These are phyloP conservation scores for Drosophila monieri DNA, from an alignment of 2,888 invertebrate species.

Conservation along the genomic window DNA sequence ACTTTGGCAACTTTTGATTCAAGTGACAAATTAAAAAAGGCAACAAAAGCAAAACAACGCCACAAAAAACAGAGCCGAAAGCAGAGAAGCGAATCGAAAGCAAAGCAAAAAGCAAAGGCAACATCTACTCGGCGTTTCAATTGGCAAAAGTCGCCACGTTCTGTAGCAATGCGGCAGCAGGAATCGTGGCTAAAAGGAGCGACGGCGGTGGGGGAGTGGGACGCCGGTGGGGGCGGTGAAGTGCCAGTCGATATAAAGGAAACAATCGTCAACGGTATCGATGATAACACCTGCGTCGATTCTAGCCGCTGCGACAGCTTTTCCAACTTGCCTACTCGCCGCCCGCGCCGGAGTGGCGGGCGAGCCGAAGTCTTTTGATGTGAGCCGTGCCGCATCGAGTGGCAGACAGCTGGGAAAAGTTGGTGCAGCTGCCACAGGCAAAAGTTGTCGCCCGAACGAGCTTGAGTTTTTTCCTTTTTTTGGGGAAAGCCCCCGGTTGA, in stretches of 20 bases:
- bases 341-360: constrained; percentile 11
- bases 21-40: constrained; percentile 77
- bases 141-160: constrained; percentile 67
- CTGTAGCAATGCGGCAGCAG: constrained; percentile 58
- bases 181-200: neutral
- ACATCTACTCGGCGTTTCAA: constrained; percentile 57
- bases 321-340: constrained; percentile 61
- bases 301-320: constrained; percentile 66
- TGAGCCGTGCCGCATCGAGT: constrained; percentile 71
- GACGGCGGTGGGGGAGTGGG: neutral
- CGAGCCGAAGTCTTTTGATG: constrained; percentile 64
- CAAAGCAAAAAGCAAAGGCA: constrained; percentile 30
- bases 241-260: constrained; percentile 51
- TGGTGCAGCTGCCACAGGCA: constrained; percentile 64
- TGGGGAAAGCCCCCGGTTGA: constrained; percentile 9
- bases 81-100: constrained; percentile 5
- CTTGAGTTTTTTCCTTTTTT: constrained; percentile 22
- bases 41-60: constrained; percentile 50
- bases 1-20: constrained; percentile 78
- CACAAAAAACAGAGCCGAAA: constrained; percentile 24
- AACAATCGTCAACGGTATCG: constrained; percentile 74
- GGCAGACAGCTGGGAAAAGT: constrained; percentile 59
- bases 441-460: constrained; percentile 59
- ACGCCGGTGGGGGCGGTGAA: constrained; percentile 20
- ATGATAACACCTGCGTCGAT: constrained; percentile 72